Base-by-base conservation (phyloP, 2,113 vertebrate species). In the Micronycteris hirsuta region DNA sequence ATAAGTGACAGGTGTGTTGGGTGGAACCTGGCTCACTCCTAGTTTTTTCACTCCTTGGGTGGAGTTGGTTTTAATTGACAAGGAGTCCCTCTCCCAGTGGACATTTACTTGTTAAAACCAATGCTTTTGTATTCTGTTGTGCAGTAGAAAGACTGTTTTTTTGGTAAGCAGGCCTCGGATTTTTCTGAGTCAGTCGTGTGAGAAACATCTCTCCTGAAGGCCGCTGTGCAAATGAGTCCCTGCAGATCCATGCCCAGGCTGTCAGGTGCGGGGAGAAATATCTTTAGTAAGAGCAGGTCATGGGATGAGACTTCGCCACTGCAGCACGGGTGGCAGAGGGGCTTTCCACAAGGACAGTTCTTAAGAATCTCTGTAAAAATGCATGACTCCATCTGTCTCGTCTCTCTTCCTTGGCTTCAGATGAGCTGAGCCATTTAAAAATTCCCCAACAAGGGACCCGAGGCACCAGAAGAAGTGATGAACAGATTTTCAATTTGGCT, bases 401-500 rank as follows among this genome's bases (percentile, higher is more conserved):
- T 97, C 96, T 98, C 97, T 98, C 96, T 97, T 97, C 97, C 97
- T 98, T 98, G 98, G 98, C 98, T 98, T 98, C 85, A 82, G 97
- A 97, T 97, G 92, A 97, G 96, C 96, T 85, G 97, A 98, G 97
- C 97, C 98, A 98, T 98, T 98, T 98, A 98, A 98, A 98, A 97
- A 98, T 98, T 98, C 98, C 97, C 98, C 98, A 98, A 95, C 97
- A 97, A 98, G 97, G 97, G 98, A 98, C 97, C 97, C 95, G 92
- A 96, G 98, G 97, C 97, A 98, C 97, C 93, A 97, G 91, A 86
- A 98, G 98, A 98, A 98, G 98, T 92, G 97, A 98, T 97, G 97
- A 98, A 98, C 98, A 98, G 98, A 98, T 98, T 98, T 98, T 98
- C 97, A 98, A 97, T 98, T 98, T 99, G 98, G 98, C 98, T 98